A percentile compares a stretch with the other conserved stretches of the same genome.
Conservation (phyloP, 2,113 vertebrate species). For the Chlorocebus sabaeus region DNA sequence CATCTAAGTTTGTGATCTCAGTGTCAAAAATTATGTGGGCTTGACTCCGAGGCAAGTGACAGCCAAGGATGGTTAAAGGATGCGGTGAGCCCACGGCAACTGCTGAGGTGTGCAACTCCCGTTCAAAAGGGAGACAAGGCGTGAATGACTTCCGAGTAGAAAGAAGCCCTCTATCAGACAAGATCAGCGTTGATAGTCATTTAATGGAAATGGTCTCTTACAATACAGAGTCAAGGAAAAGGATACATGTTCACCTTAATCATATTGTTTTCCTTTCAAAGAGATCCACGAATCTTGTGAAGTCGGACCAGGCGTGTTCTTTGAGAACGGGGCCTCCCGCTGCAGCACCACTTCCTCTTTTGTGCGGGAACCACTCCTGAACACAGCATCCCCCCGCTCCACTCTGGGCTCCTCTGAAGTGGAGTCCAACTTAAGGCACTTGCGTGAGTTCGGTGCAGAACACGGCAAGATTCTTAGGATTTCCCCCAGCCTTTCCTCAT, state of each 20-base stretch:
- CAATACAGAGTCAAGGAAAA: neutral
- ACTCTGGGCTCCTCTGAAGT: too few relatives aligned
- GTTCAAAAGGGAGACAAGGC: too few relatives aligned
- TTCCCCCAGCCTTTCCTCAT: neutral
- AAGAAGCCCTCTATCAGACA: neutral
- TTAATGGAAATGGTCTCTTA: neutral
- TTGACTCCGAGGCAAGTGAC: neutral
- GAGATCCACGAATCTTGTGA: neutral
- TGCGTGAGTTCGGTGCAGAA: neutral
- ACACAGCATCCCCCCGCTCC: fast-evolving
- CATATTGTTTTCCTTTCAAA: neutral
- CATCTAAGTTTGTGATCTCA: neutral
- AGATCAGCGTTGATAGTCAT: neutral
- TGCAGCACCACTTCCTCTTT: too few relatives aligned
- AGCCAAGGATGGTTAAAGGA: neutral
- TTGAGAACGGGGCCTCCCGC: neutral
- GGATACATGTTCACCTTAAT: neutral
- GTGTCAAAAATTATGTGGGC: neutral
- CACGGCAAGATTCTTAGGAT: neutral
- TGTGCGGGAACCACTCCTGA: neutral
- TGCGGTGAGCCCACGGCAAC: too few relatives aligned
- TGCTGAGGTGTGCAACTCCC: too few relatives aligned
- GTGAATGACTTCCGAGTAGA: neutral
- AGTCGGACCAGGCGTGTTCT: neutral
- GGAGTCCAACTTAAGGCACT: neutral